phyloP scores from a whole-genome alignment of 1,140 invertebrate species.

The Drosophila mauritiana region DNA sequence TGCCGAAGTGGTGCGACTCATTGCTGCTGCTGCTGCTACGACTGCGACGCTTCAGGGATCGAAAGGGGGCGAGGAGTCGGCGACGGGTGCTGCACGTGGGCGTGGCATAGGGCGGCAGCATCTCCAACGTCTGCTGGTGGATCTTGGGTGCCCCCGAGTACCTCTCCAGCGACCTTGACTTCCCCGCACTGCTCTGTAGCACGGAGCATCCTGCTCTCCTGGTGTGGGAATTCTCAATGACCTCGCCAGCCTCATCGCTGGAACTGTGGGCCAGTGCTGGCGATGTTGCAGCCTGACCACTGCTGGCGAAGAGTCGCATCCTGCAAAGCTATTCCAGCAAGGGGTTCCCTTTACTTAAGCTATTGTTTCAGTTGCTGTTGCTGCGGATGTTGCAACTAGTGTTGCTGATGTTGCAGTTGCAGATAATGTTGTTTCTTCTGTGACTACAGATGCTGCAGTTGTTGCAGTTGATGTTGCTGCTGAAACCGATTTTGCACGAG shows the following conservation, averaged over 20 bases:
- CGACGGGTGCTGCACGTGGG: slow-evolving; percentile 67
- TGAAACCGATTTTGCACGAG: background rate
- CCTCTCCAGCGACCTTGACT: slow-evolving; percentile 83
- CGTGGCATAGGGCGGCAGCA: slow-evolving; percentile 67
- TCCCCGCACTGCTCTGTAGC: slow-evolving; percentile 57
- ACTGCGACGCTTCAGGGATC: slow-evolving; percentile 77
- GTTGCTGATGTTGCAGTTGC: slow-evolving; percentile 12
- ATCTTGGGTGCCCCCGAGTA: slow-evolving; percentile 77
- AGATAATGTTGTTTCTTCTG: slow-evolving; percentile 1
- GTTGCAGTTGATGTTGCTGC: background rate
- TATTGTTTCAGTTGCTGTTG: slow-evolving; percentile 1
- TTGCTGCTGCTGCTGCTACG: slow-evolving; percentile 83
- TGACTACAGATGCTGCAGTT: background rate
- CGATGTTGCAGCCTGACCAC: slow-evolving; percentile 23
- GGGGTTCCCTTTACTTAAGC: background rate
- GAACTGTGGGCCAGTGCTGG: slow-evolving; percentile 52
- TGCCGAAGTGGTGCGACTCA: slow-evolving; percentile 67
- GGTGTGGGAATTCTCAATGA: slow-evolving; percentile 68
- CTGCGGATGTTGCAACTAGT: background rate
- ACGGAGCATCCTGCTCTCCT: slow-evolving; percentile 27
- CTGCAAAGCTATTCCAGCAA: background rate
- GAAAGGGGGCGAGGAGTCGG: slow-evolving; percentile 78
- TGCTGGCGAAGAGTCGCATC: slow-evolving; percentile 58
- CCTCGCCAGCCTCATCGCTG: slow-evolving; percentile 68
- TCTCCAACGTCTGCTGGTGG: slow-evolving; percentile 40